phyloP scores from a whole-genome alignment of 2,888 invertebrate genomes.

The Amblyjoppa proteus region DNA sequence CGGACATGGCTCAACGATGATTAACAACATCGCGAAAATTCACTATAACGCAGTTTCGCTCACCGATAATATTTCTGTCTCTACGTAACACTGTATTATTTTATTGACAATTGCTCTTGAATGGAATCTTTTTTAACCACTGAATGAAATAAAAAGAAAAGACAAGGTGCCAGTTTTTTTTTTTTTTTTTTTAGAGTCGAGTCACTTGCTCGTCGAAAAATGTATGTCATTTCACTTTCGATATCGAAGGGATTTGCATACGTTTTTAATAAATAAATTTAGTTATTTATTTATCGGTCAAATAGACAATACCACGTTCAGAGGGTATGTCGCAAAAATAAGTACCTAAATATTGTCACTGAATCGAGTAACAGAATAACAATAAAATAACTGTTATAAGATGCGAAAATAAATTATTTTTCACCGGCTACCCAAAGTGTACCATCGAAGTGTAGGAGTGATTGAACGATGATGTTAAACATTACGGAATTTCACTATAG shows the following conservation, averaged over 20 bases:
- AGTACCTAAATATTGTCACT: no score
- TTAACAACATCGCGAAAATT: not conserved
- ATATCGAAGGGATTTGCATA: not conserved
- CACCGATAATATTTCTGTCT: not conserved
- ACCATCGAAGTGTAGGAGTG: no score
- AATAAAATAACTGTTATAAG: no score
- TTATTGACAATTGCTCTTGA: not conserved
- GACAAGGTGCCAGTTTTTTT: not conserved
- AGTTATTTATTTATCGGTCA: no score
- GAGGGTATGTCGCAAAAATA: no score
- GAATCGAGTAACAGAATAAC: no score
- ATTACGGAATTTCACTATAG: not conserved
- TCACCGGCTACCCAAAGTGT: no score
- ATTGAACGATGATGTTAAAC: no score
- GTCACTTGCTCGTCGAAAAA: not conserved
- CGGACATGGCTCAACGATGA: not conserved
- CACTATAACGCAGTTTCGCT: not conserved
- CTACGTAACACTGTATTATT: not conserved
- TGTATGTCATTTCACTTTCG: conserved; percentile 20
- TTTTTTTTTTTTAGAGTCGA: not conserved
- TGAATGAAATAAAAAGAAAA: no score
- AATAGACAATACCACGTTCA: no score
- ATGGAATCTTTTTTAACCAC: not conserved
- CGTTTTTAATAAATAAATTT: conserved; percentile 1
- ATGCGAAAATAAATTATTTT: no score